Evolutionary conservation across 2,113 vertebrate species (phyloP), one percentile per base, ranked within the genome.

Genomic region (Lanius ludovicianus): DNA sequence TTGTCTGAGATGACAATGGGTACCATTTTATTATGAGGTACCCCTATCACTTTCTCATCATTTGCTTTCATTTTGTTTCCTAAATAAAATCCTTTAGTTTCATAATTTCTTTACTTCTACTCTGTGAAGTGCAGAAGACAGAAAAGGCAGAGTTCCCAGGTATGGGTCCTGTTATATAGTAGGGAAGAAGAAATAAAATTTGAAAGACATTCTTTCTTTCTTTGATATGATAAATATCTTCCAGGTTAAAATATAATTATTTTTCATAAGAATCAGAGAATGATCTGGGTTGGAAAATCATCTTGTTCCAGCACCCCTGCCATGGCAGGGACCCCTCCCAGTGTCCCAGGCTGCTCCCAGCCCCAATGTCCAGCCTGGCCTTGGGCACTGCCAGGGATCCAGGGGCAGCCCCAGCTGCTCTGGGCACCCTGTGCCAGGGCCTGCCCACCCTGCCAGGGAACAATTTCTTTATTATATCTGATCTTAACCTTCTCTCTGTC

Each of bases 391-490:
- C 22, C 53, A 68, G 37, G 53, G 63, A 60, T 68, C 24, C 64
- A n/a, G 44, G 44, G 27, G 25, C 21, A 86, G 37, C 25, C 71
- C 3, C 71, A 76, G 37, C 44, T 77, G 2, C 30, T 25, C 53
- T 44, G 52, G 8, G 11, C 9, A 35, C 5, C 8, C 53, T 67
- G 13, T 35, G 35, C 44, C 39, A 69, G n/a, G 11, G 12, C 28
- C 27, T 69, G 1, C 7, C 30, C 49, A 63, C 10, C 7, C 30
- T 31, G 1, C 0, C 2, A 49, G 25, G 5, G 11, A 21, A 42
- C 0, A 15, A 7, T 73, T 65, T 50, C 7, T 35, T 42, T 27
- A 5, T 33, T 16, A 6, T 13, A 23, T 57, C 31, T 33, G 18
- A 19, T 37, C 10, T 33, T 42, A 50, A 9, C 8, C 19, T 71